A percentile compares a stretch with the other conserved stretches of the same genome.
These are phyloP conservation scores for Ameiurus melas DNA, from an alignment of 2,113 vertebrate species.

Conservation along the genomic window DNA sequence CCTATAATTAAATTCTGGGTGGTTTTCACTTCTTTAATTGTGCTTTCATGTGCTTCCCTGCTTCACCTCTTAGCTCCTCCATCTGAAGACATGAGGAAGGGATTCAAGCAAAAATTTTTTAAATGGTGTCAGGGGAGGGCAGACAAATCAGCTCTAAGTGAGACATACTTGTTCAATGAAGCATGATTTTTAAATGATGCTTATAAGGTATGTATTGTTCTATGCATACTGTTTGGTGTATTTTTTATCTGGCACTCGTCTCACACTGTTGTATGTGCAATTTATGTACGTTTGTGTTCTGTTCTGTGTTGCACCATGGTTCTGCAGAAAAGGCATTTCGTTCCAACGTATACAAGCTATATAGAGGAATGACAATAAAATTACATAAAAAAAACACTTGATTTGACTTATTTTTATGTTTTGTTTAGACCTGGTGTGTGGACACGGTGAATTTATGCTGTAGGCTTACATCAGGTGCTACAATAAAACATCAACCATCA, in stretches of 20 bases:
- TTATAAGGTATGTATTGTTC: neutral
- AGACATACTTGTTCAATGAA: neutral
- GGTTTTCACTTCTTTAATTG: neutral
- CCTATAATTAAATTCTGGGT: neutral
- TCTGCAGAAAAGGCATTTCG: neutral
- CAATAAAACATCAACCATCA: no score
- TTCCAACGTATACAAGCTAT: neutral
- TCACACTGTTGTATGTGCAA: neutral
- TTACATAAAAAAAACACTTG: neutral
- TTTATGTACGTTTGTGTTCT: neutral
- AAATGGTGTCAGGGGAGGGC: neutral
- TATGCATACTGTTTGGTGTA: neutral
- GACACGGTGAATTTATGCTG: neutral
- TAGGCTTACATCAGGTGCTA: neutral
- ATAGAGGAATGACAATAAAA: neutral
- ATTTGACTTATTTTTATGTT: neutral
- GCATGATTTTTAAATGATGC: neutral
- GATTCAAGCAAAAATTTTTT: neutral
- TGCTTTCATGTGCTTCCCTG: neutral
- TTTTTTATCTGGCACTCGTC: neutral
- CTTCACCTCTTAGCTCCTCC: no score
- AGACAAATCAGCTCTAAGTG: neutral
- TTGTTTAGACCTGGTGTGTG: neutral
- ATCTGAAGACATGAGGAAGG: neutral
- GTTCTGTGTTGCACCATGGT: neutral